Base-by-base conservation (phyloP, 2,113 vertebrate genomes). In the Oreocharis arfaki region DNA sequence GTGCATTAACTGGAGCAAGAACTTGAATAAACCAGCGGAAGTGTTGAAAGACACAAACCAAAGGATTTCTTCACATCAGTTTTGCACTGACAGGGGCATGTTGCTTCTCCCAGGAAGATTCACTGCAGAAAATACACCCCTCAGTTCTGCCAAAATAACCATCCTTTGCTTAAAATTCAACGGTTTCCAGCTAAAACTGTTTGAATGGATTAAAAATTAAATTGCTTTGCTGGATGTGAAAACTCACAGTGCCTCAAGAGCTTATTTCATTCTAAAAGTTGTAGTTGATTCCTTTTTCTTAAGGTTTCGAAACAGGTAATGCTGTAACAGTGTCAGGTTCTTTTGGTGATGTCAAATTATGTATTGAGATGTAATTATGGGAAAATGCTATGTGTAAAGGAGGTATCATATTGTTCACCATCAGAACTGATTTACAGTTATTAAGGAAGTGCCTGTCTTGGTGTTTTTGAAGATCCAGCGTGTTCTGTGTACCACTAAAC, bases 31-130 rank as follows among this genome's bases (percentile, higher is more conserved):
- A 89, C 46, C 33, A 94, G 70, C 33, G 47, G 13, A 52, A 71
- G 75, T 94, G 91, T 77, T 61, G 76, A 95, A 96, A 95, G 80
- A 74, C 71, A 64, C 57, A 73, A 88, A 88, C 75, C 63, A 89
- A 86, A 94, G 35, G 59, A 83, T 95, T 94, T 91, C 76, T 95
- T 94, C 80, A 61, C 52, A 32, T 24, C 42, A 23, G 7, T 33
- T 92, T 64, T 49, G 18, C 30, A 39, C 53, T 41, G 59, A 44
- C 37, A n/a, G 3, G 44, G 63, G n/a, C 68, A 60, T 5, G 2
- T n/a, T 55, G 23, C 16, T 53, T 19, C 65, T 78, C 78, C 6
- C 5, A 4, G 47, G 30, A 39, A 59, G 44, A 42, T 13, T 39
- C 2, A 12, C 44, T 76, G 55, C 24, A 56, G 68, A 47, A 92